A percentile compares a stretch with the other conserved stretches of the same genome.
Evolutionary conservation across 92 coral and sea anemone genomes (phyloP).

Genomic region (Desmophyllum pertusum): DNA sequence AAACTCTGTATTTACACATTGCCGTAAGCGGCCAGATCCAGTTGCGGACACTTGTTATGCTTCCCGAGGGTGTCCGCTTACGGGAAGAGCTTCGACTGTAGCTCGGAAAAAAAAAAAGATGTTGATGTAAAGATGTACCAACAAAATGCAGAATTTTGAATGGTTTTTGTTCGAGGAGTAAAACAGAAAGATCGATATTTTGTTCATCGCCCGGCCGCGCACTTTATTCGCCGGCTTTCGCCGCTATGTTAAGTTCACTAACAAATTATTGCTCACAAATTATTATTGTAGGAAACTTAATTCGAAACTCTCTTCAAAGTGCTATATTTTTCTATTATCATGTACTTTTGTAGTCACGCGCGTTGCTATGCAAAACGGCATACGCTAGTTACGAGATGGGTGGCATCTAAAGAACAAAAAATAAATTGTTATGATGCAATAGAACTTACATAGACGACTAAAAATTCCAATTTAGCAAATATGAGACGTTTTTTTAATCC

Average conservation of each 20-base stretch:
- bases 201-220: neutral
- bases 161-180: neutral
- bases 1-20: too few species aligned
- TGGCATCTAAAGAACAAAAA: neutral
- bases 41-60: too few species aligned
- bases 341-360: neutral
- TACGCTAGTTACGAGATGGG: neutral
- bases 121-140: too few species aligned
- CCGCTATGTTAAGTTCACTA: neutral
- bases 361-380: neutral
- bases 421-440: too few species aligned
- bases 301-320: neutral
- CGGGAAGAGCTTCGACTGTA: too few species aligned
- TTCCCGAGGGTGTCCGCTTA: too few species aligned
- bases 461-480: too few species aligned
- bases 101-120: too few species aligned
- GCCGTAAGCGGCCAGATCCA: too few species aligned
- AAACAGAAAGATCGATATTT: neutral
- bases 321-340: neutral
- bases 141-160: neutral
- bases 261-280: neutral
- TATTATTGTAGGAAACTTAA: neutral
- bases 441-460: too few species aligned
- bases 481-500: too few species aligned
- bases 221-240: neutral